Conservation (phyloP, 2,113 vertebrate species). For the Orientallactaga bullata region DNA sequence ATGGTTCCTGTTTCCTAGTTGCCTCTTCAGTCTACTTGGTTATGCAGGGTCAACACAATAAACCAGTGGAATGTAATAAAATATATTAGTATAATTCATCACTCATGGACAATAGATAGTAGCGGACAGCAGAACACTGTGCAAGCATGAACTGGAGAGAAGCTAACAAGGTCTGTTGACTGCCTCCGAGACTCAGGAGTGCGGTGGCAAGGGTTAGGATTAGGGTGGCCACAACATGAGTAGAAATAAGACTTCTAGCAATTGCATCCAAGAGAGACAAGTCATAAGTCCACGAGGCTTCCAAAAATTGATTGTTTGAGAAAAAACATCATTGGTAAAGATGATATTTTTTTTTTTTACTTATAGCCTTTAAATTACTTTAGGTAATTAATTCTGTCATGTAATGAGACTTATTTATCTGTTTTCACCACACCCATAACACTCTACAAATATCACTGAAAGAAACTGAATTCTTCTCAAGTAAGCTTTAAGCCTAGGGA, state of each 20-base stretch:
- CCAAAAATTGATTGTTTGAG: neutral
- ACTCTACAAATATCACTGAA: conserved; percentile 31
- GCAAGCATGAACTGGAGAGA: neutral
- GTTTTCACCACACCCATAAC: neutral
- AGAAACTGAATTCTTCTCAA: conserved; percentile 36
- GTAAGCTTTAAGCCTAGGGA: conserved; percentile 33
- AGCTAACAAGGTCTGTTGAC: neutral
- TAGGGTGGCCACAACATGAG: neutral
- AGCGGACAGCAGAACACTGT: neutral
- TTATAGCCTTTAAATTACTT: conserved; percentile 41
- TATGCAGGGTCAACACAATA: neutral
- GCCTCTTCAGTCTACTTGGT: neutral
- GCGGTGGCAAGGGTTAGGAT: neutral
- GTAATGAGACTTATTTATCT: conserved; percentile 43
- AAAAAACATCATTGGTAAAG: conserved; percentile 34
- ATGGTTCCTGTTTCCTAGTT: neutral
- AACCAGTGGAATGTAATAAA: neutral
- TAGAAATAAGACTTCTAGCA: conserved; percentile 31
- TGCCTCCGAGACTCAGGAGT: neutral
- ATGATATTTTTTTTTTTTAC: conserved; percentile 5
- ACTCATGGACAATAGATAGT: neutral
- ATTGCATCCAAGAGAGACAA: neutral
- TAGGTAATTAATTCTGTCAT: conserved; percentile 48
- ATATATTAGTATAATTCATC: neutral
- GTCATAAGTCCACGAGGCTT: neutral